Evolutionary conservation across 92 coral and sea anemone genomes (phyloP).

Genomic region (Heteractis magnifica): DNA sequence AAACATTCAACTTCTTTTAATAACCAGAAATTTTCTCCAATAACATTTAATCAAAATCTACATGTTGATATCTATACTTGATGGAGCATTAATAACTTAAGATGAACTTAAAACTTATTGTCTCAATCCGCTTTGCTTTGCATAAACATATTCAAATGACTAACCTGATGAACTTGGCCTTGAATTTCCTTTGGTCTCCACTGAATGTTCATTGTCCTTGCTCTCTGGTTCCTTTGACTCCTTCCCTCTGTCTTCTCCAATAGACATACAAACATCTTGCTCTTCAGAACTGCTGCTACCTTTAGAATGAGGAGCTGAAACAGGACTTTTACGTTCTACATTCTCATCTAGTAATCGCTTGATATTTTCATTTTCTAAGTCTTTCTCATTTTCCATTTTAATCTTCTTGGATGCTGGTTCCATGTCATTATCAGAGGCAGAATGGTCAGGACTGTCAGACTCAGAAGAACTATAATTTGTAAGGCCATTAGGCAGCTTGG

Average conservation of each 20-base stretch:
- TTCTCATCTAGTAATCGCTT: slow-evolving; percentile 38
- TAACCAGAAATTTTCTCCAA: too few relatives aligned
- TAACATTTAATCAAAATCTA: too few relatives aligned
- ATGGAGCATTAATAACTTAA: too few relatives aligned
- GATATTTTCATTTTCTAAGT: slow-evolving; percentile 55
- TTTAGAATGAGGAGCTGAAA: slow-evolving; percentile 59
- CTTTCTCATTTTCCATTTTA: slow-evolving; percentile 72
- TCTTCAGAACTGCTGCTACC: slow-evolving; percentile 70
- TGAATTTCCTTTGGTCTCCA: slow-evolving; percentile 13
- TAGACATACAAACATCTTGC: slow-evolving; percentile 8
- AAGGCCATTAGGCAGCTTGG: slow-evolving; percentile 54
- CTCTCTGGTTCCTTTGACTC: slow-evolving; percentile 3
- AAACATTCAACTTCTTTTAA: too few relatives aligned
- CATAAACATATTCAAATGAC: not conserved
- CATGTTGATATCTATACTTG: too few relatives aligned
- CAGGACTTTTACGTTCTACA: slow-evolving; percentile 48
- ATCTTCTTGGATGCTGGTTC: slow-evolving; percentile 60
- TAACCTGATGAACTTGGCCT: slow-evolving; percentile 50
- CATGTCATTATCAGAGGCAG: slow-evolving; percentile 39
- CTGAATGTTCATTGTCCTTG: slow-evolving; percentile 21
- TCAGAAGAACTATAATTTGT: slow-evolving; percentile 49
- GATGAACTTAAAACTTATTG: too few relatives aligned
- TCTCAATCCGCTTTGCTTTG: too few relatives aligned
- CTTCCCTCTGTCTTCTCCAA: slow-evolving; percentile 35
- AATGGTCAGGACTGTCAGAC: slow-evolving; percentile 44